A percentile compares a stretch with the other conserved stretches of the same genome.
Conservation (phyloP, 2,797 vertebrate genomes). For the Arrhamphus sclerolepis region DNA sequence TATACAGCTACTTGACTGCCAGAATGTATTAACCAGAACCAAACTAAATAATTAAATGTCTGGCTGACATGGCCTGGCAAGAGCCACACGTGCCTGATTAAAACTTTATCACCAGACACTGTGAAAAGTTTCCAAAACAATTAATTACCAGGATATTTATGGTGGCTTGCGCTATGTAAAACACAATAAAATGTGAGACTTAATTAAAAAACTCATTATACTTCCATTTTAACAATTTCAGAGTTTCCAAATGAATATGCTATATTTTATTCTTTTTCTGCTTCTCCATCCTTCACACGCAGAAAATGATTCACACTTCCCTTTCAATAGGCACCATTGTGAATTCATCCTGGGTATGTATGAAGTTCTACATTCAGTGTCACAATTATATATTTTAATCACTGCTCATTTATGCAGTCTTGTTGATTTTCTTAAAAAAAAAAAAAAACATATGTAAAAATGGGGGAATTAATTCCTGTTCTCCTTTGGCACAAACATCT, state of each 20-base stretch:
- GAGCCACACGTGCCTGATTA: conserved; percentile 64
- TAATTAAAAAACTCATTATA: conserved; percentile 80
- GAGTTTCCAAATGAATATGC: conserved; percentile 63
- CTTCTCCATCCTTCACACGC: not conserved
- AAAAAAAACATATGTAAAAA: conserved; percentile 22
- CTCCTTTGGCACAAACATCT: conserved; percentile 24
- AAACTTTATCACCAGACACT: conserved; percentile 74
- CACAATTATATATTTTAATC: conserved; percentile 63
- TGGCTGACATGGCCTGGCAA: conserved; percentile 56
- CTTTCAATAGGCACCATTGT: conserved; percentile 17
- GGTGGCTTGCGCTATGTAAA: conserved; percentile 64
- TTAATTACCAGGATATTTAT: conserved; percentile 76
- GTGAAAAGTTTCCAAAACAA: conserved; percentile 79
- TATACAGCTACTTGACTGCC: conserved; percentile 55
- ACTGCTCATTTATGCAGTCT: conserved; percentile 33
- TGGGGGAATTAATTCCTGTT: conserved; percentile 59
- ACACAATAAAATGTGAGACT: conserved; percentile 74
- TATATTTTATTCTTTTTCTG: conserved; percentile 7
- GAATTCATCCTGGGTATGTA: conserved; percentile 28
- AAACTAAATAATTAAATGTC: conserved; percentile 72
- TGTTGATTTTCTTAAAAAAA: no score
- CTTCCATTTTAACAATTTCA: conserved; percentile 69
- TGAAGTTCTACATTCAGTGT: conserved; percentile 60
- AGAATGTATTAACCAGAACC: conserved; percentile 73
- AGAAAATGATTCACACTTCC: conserved; percentile 5